Conservation (phyloP, 1,140 invertebrate genomes). For the Lethocerus indicus region DNA sequence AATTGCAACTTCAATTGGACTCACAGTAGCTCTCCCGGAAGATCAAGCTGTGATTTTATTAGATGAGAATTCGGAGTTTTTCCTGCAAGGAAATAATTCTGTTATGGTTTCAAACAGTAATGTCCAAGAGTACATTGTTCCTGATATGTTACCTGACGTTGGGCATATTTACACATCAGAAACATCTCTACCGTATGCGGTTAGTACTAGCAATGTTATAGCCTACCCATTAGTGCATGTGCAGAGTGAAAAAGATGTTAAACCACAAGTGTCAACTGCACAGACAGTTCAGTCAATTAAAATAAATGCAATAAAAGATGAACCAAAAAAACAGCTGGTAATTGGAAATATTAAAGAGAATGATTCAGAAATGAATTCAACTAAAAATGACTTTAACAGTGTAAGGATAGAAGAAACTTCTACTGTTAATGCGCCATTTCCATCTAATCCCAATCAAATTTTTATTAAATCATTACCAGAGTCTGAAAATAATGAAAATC, state of each 20-base stretch:
- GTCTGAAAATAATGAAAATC: neutral
- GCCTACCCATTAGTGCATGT: neutral
- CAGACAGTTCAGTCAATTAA: neutral
- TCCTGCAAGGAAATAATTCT: slow-evolving; percentile 14
- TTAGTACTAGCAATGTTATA: neutral
- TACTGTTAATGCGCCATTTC: too few species aligned
- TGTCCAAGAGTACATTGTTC: slow-evolving; percentile 18
- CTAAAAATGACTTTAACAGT: too few species aligned
- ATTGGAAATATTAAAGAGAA: too few species aligned
- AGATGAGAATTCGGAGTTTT: slow-evolving; percentile 16
- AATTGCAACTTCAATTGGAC: slow-evolving; percentile 15
- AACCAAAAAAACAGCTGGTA: slow-evolving; percentile 1
- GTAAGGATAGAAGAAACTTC: too few species aligned
- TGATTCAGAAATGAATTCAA: too few species aligned
- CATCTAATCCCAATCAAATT: too few species aligned
- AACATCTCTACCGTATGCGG: neutral
- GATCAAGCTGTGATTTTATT: slow-evolving; percentile 17
- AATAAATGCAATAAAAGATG: neutral
- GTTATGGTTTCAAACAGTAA: slow-evolving; percentile 10
- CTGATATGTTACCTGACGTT: slow-evolving; percentile 17
- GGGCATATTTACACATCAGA: too few species aligned
- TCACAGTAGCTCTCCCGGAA: slow-evolving; percentile 9
- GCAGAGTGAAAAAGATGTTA: neutral
- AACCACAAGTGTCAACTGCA: too few species aligned
- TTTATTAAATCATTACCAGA: neutral